Evolutionary conservation across 2,888 invertebrate genomes (phyloP).

Genomic region (Tricholauxania praeusta): DNA sequence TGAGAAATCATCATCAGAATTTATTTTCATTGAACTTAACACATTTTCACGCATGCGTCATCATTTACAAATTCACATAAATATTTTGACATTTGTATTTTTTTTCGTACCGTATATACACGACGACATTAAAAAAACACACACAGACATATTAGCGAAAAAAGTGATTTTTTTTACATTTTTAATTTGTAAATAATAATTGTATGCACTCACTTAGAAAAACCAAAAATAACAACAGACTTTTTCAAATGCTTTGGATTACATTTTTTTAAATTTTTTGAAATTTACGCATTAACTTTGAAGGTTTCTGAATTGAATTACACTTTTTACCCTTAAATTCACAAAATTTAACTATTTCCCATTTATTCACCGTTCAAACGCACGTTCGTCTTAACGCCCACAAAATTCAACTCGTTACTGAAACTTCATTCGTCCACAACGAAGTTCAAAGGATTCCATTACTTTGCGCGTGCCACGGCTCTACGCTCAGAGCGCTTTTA

Average conservation of each 20-base stretch:
- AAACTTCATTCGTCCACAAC: background rate
- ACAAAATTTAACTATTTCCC: too few relatives aligned
- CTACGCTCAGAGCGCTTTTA: too few relatives aligned
- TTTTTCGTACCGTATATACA: slow-evolving; percentile 19
- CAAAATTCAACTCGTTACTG: slow-evolving; percentile 29
- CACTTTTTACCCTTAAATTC: too few relatives aligned
- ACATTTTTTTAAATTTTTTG: background rate
- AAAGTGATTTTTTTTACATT: background rate
- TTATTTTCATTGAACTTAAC: slow-evolving; percentile 15
- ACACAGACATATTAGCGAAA: slow-evolving; percentile 1
- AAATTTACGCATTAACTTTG: background rate
- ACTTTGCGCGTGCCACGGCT: too few relatives aligned
- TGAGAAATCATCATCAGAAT: background rate
- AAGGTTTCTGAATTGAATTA: background rate
- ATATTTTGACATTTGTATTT: slow-evolving; percentile 32
- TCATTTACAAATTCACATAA: background rate
- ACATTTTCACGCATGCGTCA: slow-evolving; percentile 33
- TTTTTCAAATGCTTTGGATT: background rate
- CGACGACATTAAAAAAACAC: slow-evolving; percentile 8
- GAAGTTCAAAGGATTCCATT: slow-evolving; percentile 15
- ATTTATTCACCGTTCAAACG: background rate
- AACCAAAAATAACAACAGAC: background rate
- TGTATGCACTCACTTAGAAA: background rate
- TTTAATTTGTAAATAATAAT: background rate
- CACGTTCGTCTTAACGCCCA: slow-evolving; percentile 9